A percentile compares a stretch with the other conserved stretches of the same genome.
Conservation (phyloP, 2,888 invertebrate species). For the Bellardia pandia region DNA sequence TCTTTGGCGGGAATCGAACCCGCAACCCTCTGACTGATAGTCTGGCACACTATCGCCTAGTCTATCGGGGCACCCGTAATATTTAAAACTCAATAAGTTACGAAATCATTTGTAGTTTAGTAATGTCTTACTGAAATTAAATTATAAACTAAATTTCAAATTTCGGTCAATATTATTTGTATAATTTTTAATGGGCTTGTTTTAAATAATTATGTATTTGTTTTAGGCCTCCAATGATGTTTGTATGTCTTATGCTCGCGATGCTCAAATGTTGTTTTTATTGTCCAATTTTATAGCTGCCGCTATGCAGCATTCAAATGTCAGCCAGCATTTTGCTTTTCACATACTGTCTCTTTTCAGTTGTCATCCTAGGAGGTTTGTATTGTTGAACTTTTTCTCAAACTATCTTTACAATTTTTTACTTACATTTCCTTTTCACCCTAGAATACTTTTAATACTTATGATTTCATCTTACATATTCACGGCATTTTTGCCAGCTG, state of each 20-base stretch:
- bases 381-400: background rate
- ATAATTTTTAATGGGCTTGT: no score
- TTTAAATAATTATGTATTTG: background rate
- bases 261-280: conserved; percentile 54
- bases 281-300: conserved; percentile 46
- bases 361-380: conserved; percentile 40
- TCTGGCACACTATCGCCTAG: no score
- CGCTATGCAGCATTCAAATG: conserved; percentile 15
- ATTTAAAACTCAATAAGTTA: no score
- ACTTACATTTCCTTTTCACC: background rate
- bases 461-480: conserved; percentile 33
- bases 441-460: conserved; percentile 19
- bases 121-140: no score
- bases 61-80: no score
- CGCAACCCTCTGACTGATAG: no score
- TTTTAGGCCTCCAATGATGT: conserved; percentile 45
- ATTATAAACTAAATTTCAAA: background rate
- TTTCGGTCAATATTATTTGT: no score
- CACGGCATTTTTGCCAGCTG: conserved; percentile 43
- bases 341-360: background rate
- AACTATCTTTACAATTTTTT: background rate
- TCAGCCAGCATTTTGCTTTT: conserved; percentile 12
- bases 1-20: no score
- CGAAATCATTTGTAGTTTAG: no score
- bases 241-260: conserved; percentile 54